Evolutionary conservation across 2,113 vertebrate species (phyloP).

Genomic region (Emberiza fucata): DNA sequence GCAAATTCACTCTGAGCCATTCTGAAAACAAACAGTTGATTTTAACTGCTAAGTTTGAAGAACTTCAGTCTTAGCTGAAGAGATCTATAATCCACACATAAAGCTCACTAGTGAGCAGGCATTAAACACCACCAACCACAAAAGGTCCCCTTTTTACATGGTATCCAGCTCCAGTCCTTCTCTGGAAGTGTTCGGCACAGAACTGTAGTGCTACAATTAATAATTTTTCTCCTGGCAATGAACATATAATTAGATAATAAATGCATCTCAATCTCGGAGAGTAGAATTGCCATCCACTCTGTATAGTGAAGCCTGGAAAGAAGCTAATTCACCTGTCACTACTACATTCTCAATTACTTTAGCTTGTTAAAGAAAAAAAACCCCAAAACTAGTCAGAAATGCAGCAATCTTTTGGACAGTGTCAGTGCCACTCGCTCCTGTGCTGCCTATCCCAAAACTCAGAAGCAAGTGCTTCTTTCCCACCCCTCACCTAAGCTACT

Average conservation of each 20-base stretch:
- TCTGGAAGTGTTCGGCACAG: not conserved
- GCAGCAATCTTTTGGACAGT: not conserved
- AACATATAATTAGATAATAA: not conserved
- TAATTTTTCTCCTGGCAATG: not conserved
- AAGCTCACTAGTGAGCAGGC: not conserved
- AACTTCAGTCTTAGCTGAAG: not conserved
- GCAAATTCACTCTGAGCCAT: not conserved
- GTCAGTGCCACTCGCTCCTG: not conserved
- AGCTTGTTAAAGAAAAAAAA: not conserved
- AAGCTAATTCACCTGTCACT: not conserved
- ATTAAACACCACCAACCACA: not conserved
- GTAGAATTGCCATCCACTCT: not conserved
- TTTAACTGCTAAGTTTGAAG: not conserved
- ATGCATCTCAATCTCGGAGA: not conserved
- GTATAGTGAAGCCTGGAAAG: not conserved
- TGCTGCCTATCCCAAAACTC: not conserved
- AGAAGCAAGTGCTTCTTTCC: not conserved
- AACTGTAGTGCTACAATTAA: not conserved
- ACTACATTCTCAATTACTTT: not conserved
- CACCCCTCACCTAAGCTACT: constrained; percentile 3
- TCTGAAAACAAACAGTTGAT: not conserved
- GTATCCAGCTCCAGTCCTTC: not conserved
- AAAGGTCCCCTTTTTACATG: not conserved
- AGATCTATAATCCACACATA: not conserved
- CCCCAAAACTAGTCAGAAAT: not conserved